These are phyloP conservation scores for Hecatera dysodea DNA, from an alignment of 2,888 invertebrate genomes.

Conservation along the genomic window DNA sequence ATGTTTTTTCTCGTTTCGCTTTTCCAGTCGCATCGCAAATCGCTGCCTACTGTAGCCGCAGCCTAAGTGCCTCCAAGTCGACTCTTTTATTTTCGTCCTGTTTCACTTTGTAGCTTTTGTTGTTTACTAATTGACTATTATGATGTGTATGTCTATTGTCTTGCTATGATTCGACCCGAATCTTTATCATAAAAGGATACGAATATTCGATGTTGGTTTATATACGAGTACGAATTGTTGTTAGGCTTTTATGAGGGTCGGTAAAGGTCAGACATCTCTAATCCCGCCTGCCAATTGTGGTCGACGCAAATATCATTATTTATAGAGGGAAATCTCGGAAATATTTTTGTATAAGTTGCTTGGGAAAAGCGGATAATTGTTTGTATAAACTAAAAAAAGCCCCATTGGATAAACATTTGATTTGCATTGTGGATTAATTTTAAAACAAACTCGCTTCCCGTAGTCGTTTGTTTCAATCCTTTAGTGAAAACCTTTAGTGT, in stretches of 20 bases:
- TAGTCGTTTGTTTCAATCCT: background rate
- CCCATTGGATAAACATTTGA: slow-evolving; percentile 10
- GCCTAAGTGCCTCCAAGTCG: slow-evolving; percentile 20
- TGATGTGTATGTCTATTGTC: slow-evolving; percentile 2
- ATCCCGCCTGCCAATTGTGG: slow-evolving; percentile 4
- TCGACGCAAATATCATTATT: background rate
- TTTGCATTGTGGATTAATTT: slow-evolving; percentile 1
- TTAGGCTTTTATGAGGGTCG: background rate
- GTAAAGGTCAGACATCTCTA: background rate
- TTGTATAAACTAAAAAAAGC: background rate
- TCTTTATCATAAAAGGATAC: slow-evolving; percentile 1
- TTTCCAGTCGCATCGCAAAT: no score
- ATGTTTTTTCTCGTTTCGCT: no score
- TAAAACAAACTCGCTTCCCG: slow-evolving; percentile 16
- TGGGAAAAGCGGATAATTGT: background rate
- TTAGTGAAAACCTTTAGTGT: background rate
- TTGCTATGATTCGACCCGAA: background rate
- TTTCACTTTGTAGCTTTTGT: slow-evolving; percentile 29
- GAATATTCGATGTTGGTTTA: slow-evolving; percentile 7
- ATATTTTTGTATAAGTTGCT: background rate
- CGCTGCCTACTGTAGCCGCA: no score
- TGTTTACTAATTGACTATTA: slow-evolving; percentile 19
- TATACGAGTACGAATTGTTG: slow-evolving; percentile 12
- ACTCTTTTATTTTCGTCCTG: slow-evolving; percentile 35
- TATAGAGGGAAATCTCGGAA: background rate